Evolutionary conservation across 2,113 vertebrate genomes (phyloP), one percentile per base, ranked within the genome.

Genomic region (Cottus gobio): DNA sequence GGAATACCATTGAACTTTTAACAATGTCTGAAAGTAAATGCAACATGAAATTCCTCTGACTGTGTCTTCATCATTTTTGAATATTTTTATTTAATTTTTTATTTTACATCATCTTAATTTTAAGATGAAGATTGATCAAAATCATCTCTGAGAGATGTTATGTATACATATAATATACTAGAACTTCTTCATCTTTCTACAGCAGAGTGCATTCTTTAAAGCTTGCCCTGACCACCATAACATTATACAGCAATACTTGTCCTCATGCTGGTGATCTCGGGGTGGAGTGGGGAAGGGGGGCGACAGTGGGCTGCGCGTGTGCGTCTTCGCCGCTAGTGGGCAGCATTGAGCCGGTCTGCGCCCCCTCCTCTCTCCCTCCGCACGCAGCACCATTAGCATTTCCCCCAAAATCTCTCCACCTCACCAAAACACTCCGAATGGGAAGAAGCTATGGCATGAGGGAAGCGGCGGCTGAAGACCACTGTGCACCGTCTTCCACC

Each of bases 361-460:
- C 36, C 42, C 75, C 54, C 12, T 24, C 12, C 24, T 7, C 26
- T 34, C 44, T 34, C 62, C 20, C 26, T 69, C 57, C 72, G 24
- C 79, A 71, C 79, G 71, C 87, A 65, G 71, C 87, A 65, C 71
- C 31, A 71, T 83, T 88, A 85, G 82, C 89, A 74, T 74, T 86
- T 79, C 5, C 26, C 48, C 77, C 60, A 89, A 91, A 58, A 58
- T 84, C 87, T 83, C 89, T 87, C 86, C 90, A 67, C 78, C 86
- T 52, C 30, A 81, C 80, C 83, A 87, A 91, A 92, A 93, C 90
- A 88, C 90, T 87, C 87, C 91, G 89, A 88, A 76, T 83, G 78
- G 15, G 68, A 88, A 94, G 93, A 84, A 87, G 92, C 94, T 93
- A 95, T 96, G 95, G 94, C 92, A 89, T 93, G 95, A 94, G 83